phyloP scores from a whole-genome alignment of 2,797 vertebrate genomes.

The Craterocephalus amniculus region DNA sequence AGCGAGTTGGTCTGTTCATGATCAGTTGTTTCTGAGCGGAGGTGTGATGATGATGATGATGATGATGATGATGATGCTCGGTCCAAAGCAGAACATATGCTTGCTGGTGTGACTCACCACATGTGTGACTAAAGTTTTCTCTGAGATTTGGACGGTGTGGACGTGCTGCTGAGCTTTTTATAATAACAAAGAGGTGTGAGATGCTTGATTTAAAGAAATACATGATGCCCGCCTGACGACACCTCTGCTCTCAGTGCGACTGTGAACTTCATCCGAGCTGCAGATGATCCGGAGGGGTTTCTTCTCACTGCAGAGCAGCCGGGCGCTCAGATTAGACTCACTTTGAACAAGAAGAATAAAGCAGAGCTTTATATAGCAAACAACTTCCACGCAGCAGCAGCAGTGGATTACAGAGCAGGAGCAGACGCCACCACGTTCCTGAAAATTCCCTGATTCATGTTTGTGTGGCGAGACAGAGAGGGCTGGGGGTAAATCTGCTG shows the following conservation, averaged over 20 bases:
- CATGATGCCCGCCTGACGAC: not conserved
- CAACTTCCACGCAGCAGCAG: constrained; percentile 15
- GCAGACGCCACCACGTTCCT: constrained; percentile 35
- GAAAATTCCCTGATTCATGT: constrained; percentile 22
- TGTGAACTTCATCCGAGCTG: not conserved
- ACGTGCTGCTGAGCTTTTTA: not conserved
- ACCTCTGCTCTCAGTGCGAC: not conserved
- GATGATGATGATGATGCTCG: no score
- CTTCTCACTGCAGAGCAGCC: constrained; percentile 18
- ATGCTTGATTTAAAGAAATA: not conserved
- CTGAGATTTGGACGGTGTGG: not conserved
- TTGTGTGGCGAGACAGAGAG: not conserved
- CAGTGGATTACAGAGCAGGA: constrained; percentile 36
- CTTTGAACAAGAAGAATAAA: constrained; percentile 20
- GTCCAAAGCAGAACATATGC: not conserved
- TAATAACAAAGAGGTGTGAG: not conserved
- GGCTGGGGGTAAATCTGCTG: constrained; percentile 36
- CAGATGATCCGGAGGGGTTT: not conserved
- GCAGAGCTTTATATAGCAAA: constrained; percentile 17
- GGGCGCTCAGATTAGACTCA: constrained; percentile 12
- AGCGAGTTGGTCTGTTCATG: not conserved
- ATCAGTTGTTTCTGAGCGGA: not conserved
- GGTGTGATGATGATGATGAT: no score
- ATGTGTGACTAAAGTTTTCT: not conserved
- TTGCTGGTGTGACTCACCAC: not conserved